A percentile compares a stretch with the other conserved stretches of the same genome.
phyloP scores from a whole-genome alignment of 2,113 vertebrate species.

The Martes martes region DNA sequence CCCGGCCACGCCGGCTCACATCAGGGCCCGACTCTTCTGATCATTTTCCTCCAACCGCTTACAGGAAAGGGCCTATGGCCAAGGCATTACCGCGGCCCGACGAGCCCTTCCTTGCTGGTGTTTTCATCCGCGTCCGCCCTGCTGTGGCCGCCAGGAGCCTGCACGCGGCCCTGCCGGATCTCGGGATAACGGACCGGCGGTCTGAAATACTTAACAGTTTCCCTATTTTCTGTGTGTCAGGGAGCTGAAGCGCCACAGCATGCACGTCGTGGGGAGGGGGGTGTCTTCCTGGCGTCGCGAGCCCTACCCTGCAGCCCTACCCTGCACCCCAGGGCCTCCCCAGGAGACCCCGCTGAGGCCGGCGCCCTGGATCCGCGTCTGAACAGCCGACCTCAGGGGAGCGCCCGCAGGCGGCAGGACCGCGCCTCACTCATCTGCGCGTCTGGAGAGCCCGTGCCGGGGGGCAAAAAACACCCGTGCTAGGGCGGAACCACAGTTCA shows the following conservation, averaged over 20 bases:
- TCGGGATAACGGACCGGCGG: conserved; percentile 31
- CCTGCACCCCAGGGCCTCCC: not conserved
- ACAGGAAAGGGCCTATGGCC: conserved; percentile 53
- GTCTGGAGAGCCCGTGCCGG: not conserved
- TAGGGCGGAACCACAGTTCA: not conserved
- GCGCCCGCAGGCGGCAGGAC: not conserved
- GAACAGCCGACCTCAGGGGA: not conserved
- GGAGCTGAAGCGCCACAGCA: not conserved
- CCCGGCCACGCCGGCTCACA: not conserved
- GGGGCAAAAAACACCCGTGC: rapidly evolving
- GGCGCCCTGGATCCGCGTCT: no score
- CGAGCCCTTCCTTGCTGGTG: conserved; percentile 31
- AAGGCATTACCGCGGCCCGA: conserved; percentile 52
- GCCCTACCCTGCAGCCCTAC: not conserved
- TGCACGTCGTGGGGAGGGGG: not conserved
- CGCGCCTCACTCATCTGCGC: rapidly evolving
- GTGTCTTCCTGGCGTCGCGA: rapidly evolving
- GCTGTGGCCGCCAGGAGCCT: conserved; percentile 35
- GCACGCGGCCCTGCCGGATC: not conserved
- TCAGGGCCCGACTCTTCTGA: conserved; percentile 42
- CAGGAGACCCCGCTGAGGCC: not conserved
- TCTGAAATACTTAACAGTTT: conserved; percentile 58
- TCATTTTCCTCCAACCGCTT: conserved; percentile 47
- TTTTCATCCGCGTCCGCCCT: conserved; percentile 42
- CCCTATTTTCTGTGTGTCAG: conserved; percentile 7